These are phyloP conservation scores for Drosophila glabriapex DNA, from an alignment of 2,888 invertebrate genomes.

Conservation along the genomic window DNA sequence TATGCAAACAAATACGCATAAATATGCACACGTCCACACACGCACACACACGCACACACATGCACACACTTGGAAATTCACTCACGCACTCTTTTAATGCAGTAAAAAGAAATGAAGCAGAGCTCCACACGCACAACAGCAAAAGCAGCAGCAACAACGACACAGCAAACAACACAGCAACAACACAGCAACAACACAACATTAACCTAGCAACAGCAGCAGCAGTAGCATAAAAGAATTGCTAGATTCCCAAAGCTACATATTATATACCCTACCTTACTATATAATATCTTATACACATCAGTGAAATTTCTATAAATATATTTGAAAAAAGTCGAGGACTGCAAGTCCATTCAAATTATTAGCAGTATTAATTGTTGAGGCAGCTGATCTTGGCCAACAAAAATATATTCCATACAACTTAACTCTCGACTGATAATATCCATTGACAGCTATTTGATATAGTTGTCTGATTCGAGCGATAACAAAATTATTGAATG, in stretches of 20 bases:
- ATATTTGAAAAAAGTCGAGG: not conserved
- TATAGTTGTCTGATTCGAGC: not conserved
- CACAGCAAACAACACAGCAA: slow-evolving; percentile 28
- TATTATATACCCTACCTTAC: not conserved
- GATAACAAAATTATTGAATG: not conserved
- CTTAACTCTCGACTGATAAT: not conserved
- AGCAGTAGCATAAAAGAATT: not conserved
- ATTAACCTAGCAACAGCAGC: slow-evolving; percentile 16
- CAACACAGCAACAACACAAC: slow-evolving; percentile 24
- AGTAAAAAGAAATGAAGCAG: slow-evolving; percentile 36
- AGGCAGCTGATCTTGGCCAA: not conserved
- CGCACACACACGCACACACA: slow-evolving; percentile 23
- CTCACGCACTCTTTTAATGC: slow-evolving; percentile 64
- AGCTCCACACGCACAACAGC: slow-evolving; percentile 53
- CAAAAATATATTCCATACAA: not conserved
- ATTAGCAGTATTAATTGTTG: not conserved
- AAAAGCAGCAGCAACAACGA: slow-evolving; percentile 27
- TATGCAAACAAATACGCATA: slow-evolving; percentile 82
- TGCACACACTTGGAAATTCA: slow-evolving; percentile 31
- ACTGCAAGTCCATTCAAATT: not conserved
- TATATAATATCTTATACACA: not conserved
- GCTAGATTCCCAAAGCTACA: not conserved
- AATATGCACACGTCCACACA: slow-evolving; percentile 71
- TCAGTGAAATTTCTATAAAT: not conserved
- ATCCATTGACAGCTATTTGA: not conserved